phyloP scores from a whole-genome alignment of 2,797 vertebrate genomes.

The Tapera naevia region DNA sequence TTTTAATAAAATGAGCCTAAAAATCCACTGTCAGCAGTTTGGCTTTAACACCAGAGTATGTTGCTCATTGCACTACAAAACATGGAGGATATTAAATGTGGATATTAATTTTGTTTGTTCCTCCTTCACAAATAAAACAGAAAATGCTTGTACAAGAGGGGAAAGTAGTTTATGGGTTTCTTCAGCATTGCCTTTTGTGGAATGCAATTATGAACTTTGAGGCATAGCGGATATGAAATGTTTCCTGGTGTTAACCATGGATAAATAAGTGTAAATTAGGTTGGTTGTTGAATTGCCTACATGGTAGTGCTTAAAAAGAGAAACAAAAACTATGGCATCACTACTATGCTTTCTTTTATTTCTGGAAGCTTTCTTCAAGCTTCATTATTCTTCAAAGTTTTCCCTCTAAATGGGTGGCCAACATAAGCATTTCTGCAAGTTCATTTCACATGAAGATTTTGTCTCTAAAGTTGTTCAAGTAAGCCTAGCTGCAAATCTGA shows the following conservation, averaged over 20 bases:
- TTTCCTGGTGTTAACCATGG: background rate
- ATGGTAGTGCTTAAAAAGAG: background rate
- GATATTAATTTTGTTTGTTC: slow-evolving; percentile 28
- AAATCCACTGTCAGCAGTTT: slow-evolving; percentile 38
- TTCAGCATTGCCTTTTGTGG: background rate
- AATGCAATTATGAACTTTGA: background rate
- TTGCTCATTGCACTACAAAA: slow-evolving; percentile 12
- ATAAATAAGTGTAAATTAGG: background rate
- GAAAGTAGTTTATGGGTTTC: background rate
- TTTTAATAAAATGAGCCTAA: slow-evolving; percentile 16
- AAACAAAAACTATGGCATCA: background rate
- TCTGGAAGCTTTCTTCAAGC: background rate
- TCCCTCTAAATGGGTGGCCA: background rate
- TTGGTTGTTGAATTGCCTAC: background rate
- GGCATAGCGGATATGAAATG: background rate
- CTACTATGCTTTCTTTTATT: background rate
- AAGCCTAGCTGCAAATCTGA: background rate
- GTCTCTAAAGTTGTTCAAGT: slow-evolving; percentile 10
- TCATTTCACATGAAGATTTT: background rate
- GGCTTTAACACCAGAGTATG: background rate
- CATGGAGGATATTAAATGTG: slow-evolving; percentile 16
- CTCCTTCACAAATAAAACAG: background rate
- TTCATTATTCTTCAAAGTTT: background rate
- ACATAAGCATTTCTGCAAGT: slow-evolving; percentile 7
- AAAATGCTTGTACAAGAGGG: background rate